Conservation (phyloP, 2,797 vertebrate genomes). For the Chelon auratus region DNA sequence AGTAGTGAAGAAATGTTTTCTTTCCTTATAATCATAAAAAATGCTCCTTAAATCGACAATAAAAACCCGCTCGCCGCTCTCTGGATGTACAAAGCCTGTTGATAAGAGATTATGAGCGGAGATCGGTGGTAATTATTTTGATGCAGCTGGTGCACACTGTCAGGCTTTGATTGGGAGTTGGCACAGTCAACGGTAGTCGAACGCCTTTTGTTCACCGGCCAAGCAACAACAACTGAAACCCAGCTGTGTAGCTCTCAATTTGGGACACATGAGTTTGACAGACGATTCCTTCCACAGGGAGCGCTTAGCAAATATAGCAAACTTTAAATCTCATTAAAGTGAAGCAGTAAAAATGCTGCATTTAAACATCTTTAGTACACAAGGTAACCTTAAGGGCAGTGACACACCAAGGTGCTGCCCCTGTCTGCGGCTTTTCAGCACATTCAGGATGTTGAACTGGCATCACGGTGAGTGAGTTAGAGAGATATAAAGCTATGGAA, state of each 20-base stretch:
- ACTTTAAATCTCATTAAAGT: background rate
- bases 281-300: constrained; percentile 8
- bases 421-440: background rate
- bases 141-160: constrained; percentile 47
- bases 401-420: no score
- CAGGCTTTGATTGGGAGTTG: constrained; percentile 44
- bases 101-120: constrained; percentile 32
- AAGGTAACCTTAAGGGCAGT: no score
- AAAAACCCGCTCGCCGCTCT: constrained; percentile 5
- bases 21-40: background rate
- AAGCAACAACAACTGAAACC: constrained; percentile 6
- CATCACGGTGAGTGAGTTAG: no score
- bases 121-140: constrained; percentile 32
- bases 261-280: background rate
- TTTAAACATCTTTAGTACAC: background rate
- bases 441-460: background rate
- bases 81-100: constrained; percentile 5
- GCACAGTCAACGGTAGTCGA: constrained; percentile 32
- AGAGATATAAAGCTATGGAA: no score
- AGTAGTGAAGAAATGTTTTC: no score
- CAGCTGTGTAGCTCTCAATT: constrained; percentile 44
- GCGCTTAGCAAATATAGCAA: background rate
- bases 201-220: constrained; percentile 29
- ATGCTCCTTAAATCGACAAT: constrained; percentile 10
- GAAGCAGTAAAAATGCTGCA: background rate